These are phyloP conservation scores for Gambusia yucatana DNA, from an alignment of 2,797 vertebrate species.

Conservation along the genomic window DNA sequence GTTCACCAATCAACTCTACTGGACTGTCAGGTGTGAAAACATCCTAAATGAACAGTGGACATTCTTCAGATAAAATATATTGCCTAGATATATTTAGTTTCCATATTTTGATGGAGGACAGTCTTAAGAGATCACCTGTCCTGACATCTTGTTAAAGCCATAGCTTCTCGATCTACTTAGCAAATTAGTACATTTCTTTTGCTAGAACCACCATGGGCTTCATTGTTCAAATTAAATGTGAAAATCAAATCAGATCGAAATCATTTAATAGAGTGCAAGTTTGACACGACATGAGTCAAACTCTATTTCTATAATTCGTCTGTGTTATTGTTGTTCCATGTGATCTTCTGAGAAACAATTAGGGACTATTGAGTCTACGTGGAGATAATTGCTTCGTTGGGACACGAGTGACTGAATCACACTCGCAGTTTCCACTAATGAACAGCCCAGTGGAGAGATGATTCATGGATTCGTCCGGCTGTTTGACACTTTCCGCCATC, in stretches of 20 bases:
- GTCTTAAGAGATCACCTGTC: too few species aligned
- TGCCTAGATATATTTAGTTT: too few species aligned
- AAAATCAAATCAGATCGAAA: not conserved
- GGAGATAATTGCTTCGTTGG: slow-evolving; percentile 1
- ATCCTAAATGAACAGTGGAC: too few species aligned
- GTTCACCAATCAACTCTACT: too few species aligned
- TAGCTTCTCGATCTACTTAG: too few species aligned
- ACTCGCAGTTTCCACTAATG: slow-evolving; percentile 11
- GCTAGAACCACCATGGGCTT: not conserved
- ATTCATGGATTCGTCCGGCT: slow-evolving; percentile 21
- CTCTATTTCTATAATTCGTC: not conserved
- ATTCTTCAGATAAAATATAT: too few species aligned
- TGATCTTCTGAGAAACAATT: not conserved
- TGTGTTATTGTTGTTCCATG: not conserved
- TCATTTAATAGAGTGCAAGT: not conserved
- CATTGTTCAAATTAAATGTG: not conserved
- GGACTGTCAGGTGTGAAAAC: too few species aligned
- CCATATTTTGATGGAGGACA: too few species aligned
- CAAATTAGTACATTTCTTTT: too few species aligned
- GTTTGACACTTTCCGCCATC: slow-evolving; percentile 17
- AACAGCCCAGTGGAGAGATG: slow-evolving; percentile 5
- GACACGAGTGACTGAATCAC: slow-evolving; percentile 1
- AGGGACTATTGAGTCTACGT: not conserved
- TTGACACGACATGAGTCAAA: not conserved
- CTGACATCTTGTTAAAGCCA: too few species aligned